phyloP scores from a whole-genome alignment of 2,888 invertebrate species.

The Colostygia pectinataria region DNA sequence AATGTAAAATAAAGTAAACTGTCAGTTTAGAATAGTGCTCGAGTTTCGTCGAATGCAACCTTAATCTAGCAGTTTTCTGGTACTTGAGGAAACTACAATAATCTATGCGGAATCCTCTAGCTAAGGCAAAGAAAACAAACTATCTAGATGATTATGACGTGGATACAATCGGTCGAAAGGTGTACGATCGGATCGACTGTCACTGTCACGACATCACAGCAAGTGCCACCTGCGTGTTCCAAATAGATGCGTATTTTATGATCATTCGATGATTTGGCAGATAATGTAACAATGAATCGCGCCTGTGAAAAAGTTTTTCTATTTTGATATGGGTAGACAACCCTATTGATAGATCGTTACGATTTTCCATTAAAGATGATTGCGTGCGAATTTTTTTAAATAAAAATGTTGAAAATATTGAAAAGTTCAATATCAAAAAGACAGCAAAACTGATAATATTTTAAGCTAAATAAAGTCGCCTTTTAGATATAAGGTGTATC shows the following conservation, averaged over 20 bases:
- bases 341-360: conserved; percentile 7
- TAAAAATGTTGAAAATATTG: conserved; percentile 9
- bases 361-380: conserved; percentile 20
- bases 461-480: too few species aligned
- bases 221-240: conserved; percentile 32
- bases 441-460: too few species aligned
- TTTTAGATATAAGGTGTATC: too few species aligned
- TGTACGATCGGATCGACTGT: conserved; percentile 36
- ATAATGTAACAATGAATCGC: conserved; percentile 57
- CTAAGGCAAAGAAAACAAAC: not conserved
- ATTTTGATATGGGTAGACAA: conserved; percentile 51
- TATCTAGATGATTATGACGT: not conserved
- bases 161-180: conserved; percentile 16
- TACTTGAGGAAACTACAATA: not conserved
- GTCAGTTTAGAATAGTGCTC: too few species aligned
- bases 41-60: too few species aligned
- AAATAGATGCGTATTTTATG: conserved; percentile 53
- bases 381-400: not conserved
- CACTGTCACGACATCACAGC: conserved; percentile 22
- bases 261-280: conserved; percentile 75
- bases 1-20: too few species aligned
- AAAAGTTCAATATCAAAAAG: too few species aligned
- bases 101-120: conserved; percentile 17
- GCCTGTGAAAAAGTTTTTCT: conserved; percentile 46
- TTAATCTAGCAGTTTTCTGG: too few species aligned